These are phyloP conservation scores for Enteromius argenteus DNA, from an alignment of 2,797 vertebrate genomes.

Conservation along the genomic window DNA sequence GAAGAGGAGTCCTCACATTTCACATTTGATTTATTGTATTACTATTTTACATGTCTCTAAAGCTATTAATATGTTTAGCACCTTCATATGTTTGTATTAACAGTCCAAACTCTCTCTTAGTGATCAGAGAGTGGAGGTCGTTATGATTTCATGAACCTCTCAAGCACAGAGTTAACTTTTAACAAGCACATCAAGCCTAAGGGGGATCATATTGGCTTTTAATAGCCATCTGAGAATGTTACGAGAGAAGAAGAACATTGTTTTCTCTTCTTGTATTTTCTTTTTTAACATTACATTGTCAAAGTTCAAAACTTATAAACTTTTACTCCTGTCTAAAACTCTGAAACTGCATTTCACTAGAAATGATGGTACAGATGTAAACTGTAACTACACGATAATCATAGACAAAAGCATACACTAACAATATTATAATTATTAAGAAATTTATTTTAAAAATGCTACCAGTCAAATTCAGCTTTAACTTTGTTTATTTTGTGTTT, in stretches of 20 bases:
- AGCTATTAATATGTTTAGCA: not conserved
- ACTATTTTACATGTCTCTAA: not conserved
- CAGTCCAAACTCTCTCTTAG: not conserved
- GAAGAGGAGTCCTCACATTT: not conserved
- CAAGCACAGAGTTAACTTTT: not conserved
- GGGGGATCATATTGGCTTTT: not conserved
- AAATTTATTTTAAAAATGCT: not conserved
- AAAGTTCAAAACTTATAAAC: not conserved
- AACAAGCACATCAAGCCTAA: conserved; percentile 4
- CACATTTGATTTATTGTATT: not conserved
- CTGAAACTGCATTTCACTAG: not conserved
- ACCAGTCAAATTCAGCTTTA: not conserved
- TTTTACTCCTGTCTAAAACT: not conserved
- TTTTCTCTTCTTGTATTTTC: not conserved
- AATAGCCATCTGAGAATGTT: not conserved
- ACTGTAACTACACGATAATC: not conserved
- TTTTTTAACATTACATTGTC: not conserved
- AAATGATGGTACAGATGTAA: not conserved
- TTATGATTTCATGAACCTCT: conserved; percentile 1
- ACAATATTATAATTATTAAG: not conserved
- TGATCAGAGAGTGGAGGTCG: not conserved
- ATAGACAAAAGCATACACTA: not conserved
- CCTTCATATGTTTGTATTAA: not conserved
- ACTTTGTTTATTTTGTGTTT: not conserved
- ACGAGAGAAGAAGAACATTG: not conserved